Evolutionary conservation across 2,113 vertebrate species (phyloP).

Genomic region (Periophthalmodon schlosseri): DNA sequence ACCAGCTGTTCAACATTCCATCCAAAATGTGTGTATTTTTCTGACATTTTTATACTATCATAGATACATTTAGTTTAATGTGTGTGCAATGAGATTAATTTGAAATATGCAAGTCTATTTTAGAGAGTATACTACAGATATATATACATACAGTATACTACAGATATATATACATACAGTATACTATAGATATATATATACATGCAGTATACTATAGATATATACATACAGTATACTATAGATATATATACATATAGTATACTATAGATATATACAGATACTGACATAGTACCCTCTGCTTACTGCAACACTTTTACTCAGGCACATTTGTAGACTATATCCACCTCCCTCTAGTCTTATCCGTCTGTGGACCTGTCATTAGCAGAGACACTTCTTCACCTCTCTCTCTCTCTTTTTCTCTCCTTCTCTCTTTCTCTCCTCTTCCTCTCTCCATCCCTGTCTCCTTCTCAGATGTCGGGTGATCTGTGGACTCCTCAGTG

Average conservation of each 20-base stretch:
- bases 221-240: too few relatives aligned
- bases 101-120: too few relatives aligned
- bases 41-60: too few relatives aligned
- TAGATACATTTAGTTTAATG: too few relatives aligned
- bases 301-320: background rate
- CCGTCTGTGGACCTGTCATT: conserved; percentile 16
- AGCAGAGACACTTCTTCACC: conserved; percentile 12
- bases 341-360: background rate
- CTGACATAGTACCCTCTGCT: background rate
- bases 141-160: background rate
- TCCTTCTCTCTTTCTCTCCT: background rate
- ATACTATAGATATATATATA: too few relatives aligned
- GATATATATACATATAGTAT: too few relatives aligned
- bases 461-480: conserved; percentile 57
- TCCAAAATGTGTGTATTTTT: too few relatives aligned
- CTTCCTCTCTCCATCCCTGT: conserved; percentile 25
- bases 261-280: background rate
- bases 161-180: too few relatives aligned
- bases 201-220: too few relatives aligned
- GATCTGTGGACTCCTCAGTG: conserved; percentile 66
- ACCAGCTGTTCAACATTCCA: too few relatives aligned
- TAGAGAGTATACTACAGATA: too few relatives aligned
- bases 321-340: background rate
- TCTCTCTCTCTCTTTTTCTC: conserved; percentile 1
- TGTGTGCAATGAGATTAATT: too few relatives aligned